Conservation (phyloP, 2,888 invertebrate genomes). For the Himalopsyche kuldschensis region DNA sequence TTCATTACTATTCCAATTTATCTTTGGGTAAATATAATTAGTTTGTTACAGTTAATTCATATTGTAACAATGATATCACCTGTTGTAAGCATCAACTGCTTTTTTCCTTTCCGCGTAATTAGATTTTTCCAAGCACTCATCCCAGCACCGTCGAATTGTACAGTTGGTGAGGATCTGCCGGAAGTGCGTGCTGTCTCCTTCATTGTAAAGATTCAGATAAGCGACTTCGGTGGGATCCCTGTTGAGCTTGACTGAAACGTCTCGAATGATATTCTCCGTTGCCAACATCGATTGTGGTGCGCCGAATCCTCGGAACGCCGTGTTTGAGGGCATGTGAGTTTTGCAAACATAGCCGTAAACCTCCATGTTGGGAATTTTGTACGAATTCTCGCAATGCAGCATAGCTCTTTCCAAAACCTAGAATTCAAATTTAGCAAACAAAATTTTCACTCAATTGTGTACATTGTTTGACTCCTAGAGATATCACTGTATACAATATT, state of each 20-base stretch:
- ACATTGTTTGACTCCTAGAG: too few relatives aligned
- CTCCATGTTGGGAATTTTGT: conserved; percentile 73
- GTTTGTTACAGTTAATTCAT: too few relatives aligned
- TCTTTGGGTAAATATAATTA: too few relatives aligned
- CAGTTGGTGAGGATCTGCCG: conserved; percentile 74
- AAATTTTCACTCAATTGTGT: too few relatives aligned
- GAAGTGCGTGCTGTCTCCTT: conserved; percentile 78
- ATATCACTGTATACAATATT: too few relatives aligned
- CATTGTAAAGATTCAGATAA: conserved; percentile 75
- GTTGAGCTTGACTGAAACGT: conserved; percentile 71
- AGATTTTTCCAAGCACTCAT: conserved; percentile 72
- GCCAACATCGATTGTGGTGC: conserved; percentile 90
- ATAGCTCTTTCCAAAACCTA: conserved; percentile 83
- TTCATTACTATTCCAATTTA: too few relatives aligned
- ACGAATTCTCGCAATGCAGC: conserved; percentile 82
- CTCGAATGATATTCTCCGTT: conserved; percentile 75
- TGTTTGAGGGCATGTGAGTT: conserved; percentile 90
- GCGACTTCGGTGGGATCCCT: conserved; percentile 67
- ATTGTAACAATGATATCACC: conserved; percentile 49
- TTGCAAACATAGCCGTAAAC: conserved; percentile 76
- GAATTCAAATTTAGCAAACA: conserved; percentile 41
- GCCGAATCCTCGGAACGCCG: conserved; percentile 92
- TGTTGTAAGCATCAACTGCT: conserved; percentile 71
- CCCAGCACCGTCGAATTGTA: conserved; percentile 76
- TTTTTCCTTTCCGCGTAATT: conserved; percentile 62